Base-by-base conservation (phyloP, 2,888 invertebrate genomes). In the Monoplex corrugatus region DNA sequence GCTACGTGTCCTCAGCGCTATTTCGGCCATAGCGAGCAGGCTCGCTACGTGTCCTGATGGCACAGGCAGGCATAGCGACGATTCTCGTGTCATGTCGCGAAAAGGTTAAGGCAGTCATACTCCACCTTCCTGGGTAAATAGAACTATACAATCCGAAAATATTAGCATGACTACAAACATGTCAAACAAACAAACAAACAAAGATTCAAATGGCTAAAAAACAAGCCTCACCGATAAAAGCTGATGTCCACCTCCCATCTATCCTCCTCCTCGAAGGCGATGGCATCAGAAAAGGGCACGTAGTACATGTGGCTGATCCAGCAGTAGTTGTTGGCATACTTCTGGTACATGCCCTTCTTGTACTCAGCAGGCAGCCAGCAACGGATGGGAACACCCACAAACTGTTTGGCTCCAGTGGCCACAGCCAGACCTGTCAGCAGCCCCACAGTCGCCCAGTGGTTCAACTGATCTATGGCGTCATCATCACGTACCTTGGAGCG, bases 331-430 rank as follows among this genome's bases (percentile, higher is more conserved):
- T 92, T 90, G 16, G 91, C 87, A 83, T 92, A 92, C n/a, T 91
- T 83, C 75, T 87, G 87, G 85, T 89, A 91, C n/a, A 88, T 88
- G 63, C 90, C 88, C 38, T 90, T 89, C 35, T 88, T 90, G 87
- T 91, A 92, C 85, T 91, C 82, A 1, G 92, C 91, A 3, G 92
- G 92, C 40, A 89, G 72, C 92, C 92, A 92, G 87, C 92, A 92
- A 40, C 91, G 91, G 78, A 92, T 91, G 28, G 92, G 92, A 6
- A 90, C 90, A 0, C 92, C 92, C 23, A 92, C 92, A 89, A 90
- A 92, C 89, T 91, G 91, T 63, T 91, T 92, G 78, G 90, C 89
- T 23, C 91, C 91, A 32, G 88, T 90, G 63, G 89, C 91, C 57
- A 90, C 16, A 10, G 91, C 91, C 5, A 91, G 83, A 2, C 90